phyloP scores from a whole-genome alignment of 1,140 invertebrate species.

The Cotesia typhae region DNA sequence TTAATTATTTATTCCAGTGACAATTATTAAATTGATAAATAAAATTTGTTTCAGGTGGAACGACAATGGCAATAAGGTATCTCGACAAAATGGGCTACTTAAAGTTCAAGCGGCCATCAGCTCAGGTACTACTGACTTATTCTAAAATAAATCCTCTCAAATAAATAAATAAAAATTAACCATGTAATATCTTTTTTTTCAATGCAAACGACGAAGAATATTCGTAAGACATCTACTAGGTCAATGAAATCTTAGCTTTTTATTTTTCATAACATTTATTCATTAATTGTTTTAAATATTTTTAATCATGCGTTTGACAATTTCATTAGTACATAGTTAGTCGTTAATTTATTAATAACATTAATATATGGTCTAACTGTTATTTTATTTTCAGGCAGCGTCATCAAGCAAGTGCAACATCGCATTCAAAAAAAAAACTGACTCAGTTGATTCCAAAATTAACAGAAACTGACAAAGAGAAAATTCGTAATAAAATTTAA shows the following conservation, averaged over 20 bases:
- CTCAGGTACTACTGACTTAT: conserved; percentile 23
- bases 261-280: conserved; percentile 7
- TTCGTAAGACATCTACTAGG: conserved; percentile 34
- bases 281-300: conserved; percentile 3
- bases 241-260: conserved; percentile 11
- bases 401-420: conserved; percentile 7
- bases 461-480: conserved; percentile 4
- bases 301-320: conserved; percentile 4
- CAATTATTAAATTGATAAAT: conserved; percentile 18
- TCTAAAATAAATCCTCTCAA: neutral
- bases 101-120: conserved; percentile 59
- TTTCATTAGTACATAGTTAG: neutral
- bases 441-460: neutral
- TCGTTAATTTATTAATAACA: neutral
- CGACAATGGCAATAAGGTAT: conserved; percentile 70
- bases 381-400: conserved; percentile 18
- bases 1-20: conserved; percentile 26
- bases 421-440: conserved; percentile 16
- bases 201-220: conserved; percentile 27
- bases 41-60: conserved; percentile 62
- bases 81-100: conserved; percentile 68
- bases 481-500: conserved; percentile 16
- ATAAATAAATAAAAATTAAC: neutral
- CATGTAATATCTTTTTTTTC: neutral
- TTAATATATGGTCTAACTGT: neutral